phyloP scores from a whole-genome alignment of 1,140 invertebrate species.

The Tetraneura akinire region DNA sequence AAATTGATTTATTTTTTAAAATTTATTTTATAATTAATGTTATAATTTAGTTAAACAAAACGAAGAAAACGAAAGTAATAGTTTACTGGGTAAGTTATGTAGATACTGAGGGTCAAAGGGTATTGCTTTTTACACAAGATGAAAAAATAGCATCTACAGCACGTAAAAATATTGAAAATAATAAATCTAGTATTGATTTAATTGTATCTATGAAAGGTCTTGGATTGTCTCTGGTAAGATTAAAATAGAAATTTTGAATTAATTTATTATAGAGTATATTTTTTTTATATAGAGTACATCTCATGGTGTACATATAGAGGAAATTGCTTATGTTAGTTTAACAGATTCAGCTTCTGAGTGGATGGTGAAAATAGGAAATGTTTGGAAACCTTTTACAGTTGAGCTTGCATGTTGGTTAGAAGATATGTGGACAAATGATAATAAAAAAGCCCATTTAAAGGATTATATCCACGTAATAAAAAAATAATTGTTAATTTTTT shows the following conservation, averaged over 20 bases:
- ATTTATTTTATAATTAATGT: constrained; percentile 24
- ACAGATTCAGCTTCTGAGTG: constrained; percentile 73
- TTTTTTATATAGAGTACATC: constrained; percentile 39
- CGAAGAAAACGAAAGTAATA: constrained; percentile 65
- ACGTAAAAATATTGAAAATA: constrained; percentile 70
- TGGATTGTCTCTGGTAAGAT: constrained; percentile 67
- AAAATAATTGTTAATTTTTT: constrained; percentile 31
- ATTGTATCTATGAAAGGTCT: constrained; percentile 73
- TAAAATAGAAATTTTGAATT: background rate
- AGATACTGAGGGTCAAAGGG: constrained; percentile 70
- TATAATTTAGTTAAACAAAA: constrained; percentile 56
- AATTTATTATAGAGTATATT: background rate
- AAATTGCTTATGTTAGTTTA: constrained; percentile 70
- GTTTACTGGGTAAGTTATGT: constrained; percentile 84
- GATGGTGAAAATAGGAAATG: constrained; percentile 77
- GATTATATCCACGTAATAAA: constrained; percentile 66
- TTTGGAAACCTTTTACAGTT: constrained; percentile 75
- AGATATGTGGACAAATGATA: constrained; percentile 72
- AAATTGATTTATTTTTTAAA: background rate
- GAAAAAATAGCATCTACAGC: constrained; percentile 71
- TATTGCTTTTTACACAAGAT: constrained; percentile 79
- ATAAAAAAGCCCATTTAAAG: constrained; percentile 73
- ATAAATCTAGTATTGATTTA: constrained; percentile 70
- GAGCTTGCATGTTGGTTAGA: constrained; percentile 80
- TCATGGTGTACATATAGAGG: constrained; percentile 58